Base-by-base conservation (phyloP, 2,113 vertebrate genomes). In the Murina feae region DNA sequence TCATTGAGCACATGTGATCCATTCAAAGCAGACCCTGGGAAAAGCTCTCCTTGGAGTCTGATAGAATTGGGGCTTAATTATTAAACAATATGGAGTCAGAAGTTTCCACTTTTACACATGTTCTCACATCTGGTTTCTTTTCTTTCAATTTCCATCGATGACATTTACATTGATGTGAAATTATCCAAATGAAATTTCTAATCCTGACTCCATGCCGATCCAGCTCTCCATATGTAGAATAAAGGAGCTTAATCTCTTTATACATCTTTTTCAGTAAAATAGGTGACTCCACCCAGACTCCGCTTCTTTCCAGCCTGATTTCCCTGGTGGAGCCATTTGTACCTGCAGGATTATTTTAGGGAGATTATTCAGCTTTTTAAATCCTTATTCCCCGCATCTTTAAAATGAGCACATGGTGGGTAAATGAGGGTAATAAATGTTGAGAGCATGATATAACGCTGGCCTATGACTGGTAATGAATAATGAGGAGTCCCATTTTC, bases 41-140 rank as follows among this genome's bases (percentile, higher is more conserved):
- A 14, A 90, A 90, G 42, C 21, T 79, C 39, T 72, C 69, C 39
- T 1, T 12, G 20, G 65, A 90, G 20, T 71, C 32, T 30, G 16
- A 89, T 84, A 58, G 63, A 79, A 44, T n/a, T 14, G 35, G 35
- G 42, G 23, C 89, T 91, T 66, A 39, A 86, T 96, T 95, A 25
- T 76, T 55, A 91, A 72, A 51, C 88, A 83, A 47, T 21, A 49
- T 44, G 49, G 55, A 80, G 39, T 80, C 69, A 37, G 55, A 94
- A 74, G 49, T 89, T 92, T 91, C 68, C 86, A 60, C 86, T 91
- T 96, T 94, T 91, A 83, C 79, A 90, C 37, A 20, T 51, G n/a
- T 25, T 58, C 39, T 89, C 91, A 92, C 74, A 79, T 86, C 95
- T 95, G 68, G 63, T 89, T 90, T 76, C 94, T 72, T 86, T 86